These are phyloP conservation scores for Mylabris sibirica DNA, from an alignment of 2,888 invertebrate genomes.

Conservation along the genomic window DNA sequence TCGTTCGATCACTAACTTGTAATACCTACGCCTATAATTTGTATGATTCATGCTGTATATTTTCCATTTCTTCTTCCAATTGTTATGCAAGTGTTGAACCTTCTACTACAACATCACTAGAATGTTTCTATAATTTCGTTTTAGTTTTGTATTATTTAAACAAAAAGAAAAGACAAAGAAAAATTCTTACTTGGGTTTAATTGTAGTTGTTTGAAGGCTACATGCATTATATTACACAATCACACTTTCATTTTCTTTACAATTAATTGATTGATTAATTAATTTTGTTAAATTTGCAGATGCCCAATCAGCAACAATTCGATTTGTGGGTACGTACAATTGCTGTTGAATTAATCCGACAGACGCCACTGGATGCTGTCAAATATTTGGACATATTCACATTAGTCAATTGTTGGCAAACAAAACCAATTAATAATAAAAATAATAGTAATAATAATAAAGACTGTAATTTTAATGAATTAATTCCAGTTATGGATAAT, in stretches of 20 bases:
- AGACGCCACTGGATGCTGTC: conserved; percentile 76
- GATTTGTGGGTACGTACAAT: conserved; percentile 78
- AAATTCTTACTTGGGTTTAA: background rate
- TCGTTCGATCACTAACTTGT: no score
- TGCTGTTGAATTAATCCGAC: conserved; percentile 77
- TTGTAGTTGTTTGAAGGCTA: background rate
- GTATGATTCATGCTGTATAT: no score
- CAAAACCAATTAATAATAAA: conserved; percentile 17
- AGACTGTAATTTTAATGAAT: conserved; percentile 53
- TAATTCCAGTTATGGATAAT: conserved; percentile 19
- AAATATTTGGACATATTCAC: conserved; percentile 76
- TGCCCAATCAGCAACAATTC: conserved; percentile 73
- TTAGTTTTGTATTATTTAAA: no score
- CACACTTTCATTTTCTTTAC: background rate
- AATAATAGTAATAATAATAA: conserved; percentile 28
- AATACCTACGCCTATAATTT: no score
- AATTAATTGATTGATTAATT: conserved; percentile 12
- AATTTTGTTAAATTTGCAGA: conserved; percentile 65
- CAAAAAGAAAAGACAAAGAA: background rate
- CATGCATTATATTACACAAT: background rate
- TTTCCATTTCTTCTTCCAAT: background rate
- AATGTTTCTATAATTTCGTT: conserved; percentile 27
- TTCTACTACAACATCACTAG: conserved; percentile 46
- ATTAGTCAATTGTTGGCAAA: conserved; percentile 61
- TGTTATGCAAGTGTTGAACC: conserved; percentile 42